phyloP scores from a whole-genome alignment of 2,113 vertebrate species.

The Nothobranchius furzeri region DNA sequence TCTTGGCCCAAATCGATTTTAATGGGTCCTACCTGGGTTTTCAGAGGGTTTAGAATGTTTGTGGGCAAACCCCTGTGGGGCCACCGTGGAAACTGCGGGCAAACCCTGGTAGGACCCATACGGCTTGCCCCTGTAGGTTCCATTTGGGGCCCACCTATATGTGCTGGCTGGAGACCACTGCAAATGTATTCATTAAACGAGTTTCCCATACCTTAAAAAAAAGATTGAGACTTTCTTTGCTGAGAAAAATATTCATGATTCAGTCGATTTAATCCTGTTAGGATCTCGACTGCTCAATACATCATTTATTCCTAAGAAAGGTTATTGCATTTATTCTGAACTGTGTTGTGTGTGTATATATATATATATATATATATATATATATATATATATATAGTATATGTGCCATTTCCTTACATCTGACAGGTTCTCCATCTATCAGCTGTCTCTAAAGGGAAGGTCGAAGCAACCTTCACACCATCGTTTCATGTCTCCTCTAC shows the following conservation, averaged over 20 bases:
- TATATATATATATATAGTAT: too few relatives aligned
- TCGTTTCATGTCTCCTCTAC: slow-evolving; percentile 24
- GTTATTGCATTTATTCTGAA: slow-evolving; percentile 12
- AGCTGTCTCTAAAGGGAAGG: slow-evolving; percentile 45
- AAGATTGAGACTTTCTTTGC: too few relatives aligned
- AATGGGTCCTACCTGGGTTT: too few relatives aligned
- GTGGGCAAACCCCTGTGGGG: too few relatives aligned
- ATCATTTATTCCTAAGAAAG: slow-evolving; percentile 28
- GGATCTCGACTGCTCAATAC: slow-evolving; percentile 10
- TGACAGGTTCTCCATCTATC: slow-evolving; percentile 39
- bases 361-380: not conserved
- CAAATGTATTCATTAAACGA: too few relatives aligned
- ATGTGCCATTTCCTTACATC: slow-evolving; percentile 30
- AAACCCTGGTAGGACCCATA: too few relatives aligned
- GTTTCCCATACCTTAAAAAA: too few relatives aligned
- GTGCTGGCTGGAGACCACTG: not conserved
- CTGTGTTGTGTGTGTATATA: not conserved
- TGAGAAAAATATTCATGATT: slow-evolving; percentile 19
- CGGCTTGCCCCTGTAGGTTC: too few relatives aligned
- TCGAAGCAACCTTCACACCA: slow-evolving; percentile 49
- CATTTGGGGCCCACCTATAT: not conserved
- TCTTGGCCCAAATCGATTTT: too few relatives aligned
- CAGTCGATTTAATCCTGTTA: slow-evolving; percentile 35
- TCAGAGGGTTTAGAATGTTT: too few relatives aligned
- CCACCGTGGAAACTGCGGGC: too few relatives aligned